phyloP scores from a whole-genome alignment of 2,888 invertebrate species.

The Apamea epomidion region DNA sequence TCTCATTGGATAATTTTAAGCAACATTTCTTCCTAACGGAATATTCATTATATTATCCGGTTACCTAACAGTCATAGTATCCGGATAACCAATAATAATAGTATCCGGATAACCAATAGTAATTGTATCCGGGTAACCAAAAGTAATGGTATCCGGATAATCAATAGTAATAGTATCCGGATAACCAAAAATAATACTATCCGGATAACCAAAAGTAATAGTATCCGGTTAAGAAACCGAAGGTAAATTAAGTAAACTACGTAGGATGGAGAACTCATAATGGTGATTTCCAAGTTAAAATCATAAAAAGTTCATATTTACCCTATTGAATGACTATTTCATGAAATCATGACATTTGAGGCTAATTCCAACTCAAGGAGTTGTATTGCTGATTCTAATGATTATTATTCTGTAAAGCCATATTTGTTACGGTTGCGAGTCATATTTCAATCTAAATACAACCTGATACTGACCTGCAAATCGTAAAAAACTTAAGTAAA shows the following conservation, averaged over 20 bases:
- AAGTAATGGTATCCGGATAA: not conserved
- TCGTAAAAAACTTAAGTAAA: not conserved
- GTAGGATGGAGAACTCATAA: not conserved
- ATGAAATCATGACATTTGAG: not conserved
- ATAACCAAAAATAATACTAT: not conserved
- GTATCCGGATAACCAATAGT: not conserved
- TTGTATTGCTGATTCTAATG: too few species aligned
- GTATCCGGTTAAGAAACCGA: not conserved
- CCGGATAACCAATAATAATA: not conserved
- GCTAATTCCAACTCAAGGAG: too few species aligned
- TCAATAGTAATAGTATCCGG: not conserved
- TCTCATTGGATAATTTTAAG: not conserved
- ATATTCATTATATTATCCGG: not conserved
- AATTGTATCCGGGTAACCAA: not conserved
- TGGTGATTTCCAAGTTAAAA: not conserved
- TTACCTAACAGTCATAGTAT: not conserved
- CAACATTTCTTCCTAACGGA: not conserved
- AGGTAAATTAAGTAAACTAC: not conserved
- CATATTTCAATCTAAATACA: not conserved
- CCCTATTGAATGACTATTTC: not conserved
- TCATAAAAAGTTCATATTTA: not conserved
- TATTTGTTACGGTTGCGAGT: not conserved
- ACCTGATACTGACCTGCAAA: not conserved
- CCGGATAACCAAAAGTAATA: not conserved
- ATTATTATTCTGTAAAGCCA: too few species aligned